Evolutionary conservation across 2,797 vertebrate species (phyloP), one percentile per base, ranked within the genome.

Genomic region (Okamejei kenojei): DNA sequence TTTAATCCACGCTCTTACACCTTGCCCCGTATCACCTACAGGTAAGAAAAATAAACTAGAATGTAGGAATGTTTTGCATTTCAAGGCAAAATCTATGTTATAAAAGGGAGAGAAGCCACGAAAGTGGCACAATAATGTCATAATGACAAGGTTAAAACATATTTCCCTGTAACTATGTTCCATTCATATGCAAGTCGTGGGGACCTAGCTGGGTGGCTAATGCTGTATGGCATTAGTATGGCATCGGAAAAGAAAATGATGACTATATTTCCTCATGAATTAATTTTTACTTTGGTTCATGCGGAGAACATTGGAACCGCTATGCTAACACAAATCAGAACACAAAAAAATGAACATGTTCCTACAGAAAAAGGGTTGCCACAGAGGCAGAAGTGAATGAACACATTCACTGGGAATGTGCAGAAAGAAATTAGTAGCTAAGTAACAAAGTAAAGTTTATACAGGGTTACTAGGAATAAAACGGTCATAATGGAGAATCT

Each of bases 21-120:
- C 97, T 95, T 94, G 96, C 63, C 98, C 98, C 93, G 97, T 97
- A 95, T 97, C 97, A 95, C 98, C 98, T 98, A 94, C 80, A 94
- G 68, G 94, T 95, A 78, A 95, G 94, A 95, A 84, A 95, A 2
- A 93, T 93, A 58, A 63, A 54, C n/a, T 68, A 80, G 26, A 92
- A 77, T n/a, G 80, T 10, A 8, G 77, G 68, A 58, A 54, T 5
- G 5, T 92, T 32, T 74, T 38, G 15, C 32, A 38, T 29, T 68
- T 90, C 73, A 13, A 91, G 26, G 71, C 35, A 45, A 91, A 29
- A 11, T 17, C 13, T 13, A 73, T 26, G 4, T 29, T 8, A 21
- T 6, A 26, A 19, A 23, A 82, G 19, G 45, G 80, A 23, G 80
- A 63, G 63, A 32, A 84, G 81, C 21, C 54, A 84, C 2, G 7